Base-by-base conservation (phyloP, 2,113 vertebrate genomes). In the Heloderma charlesbogerti region DNA sequence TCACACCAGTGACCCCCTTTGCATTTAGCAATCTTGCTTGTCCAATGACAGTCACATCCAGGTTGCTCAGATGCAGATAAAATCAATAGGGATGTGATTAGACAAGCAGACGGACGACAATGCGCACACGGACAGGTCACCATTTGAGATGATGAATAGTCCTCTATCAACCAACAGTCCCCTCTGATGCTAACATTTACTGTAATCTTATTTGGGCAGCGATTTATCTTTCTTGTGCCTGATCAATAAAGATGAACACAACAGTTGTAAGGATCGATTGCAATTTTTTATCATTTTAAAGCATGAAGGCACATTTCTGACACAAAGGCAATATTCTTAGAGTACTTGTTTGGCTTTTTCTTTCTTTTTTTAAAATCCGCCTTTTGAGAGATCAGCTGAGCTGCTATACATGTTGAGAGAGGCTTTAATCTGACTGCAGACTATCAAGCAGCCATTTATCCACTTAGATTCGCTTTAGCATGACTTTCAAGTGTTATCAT, bases 191-290 rank as follows among this genome's bases (percentile, higher is more conserved):
- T 96, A 97, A 96, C 96, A 96, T 93, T 93, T 94, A 96, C 97
- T 94, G 94, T 97, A 96, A 97, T 97, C 95, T 96, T 94, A 97
- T 97, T 97, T 96, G 94, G 94, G 95, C 93, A 92, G 95, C 82
- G 91, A 98, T 98, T 98, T 98, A 97, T 98, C 98, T 98, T 98
- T 95, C 98, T 97, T 96, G 96, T 75, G 94, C 93, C 94, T 90
- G 95, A 96, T 98, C 98, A 97, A 98, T 98, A 97, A 97, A 98
- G 96, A 98, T 97, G 97, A 98, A 98, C 97, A 97, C 92, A 97
- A 97, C 97, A 97, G 96, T 96, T 97, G 97, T 97, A 96, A 92
- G 94, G 97, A 98, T 98, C 97, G 96, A 98, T 98, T 93, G 96
- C 93, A 96, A 97, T 98, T 98, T 98, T 98, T 98, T 97, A 96